Evolutionary conservation across 2,113 vertebrate genomes (phyloP).

Genomic region (Petrocephalus microphthalmus): DNA sequence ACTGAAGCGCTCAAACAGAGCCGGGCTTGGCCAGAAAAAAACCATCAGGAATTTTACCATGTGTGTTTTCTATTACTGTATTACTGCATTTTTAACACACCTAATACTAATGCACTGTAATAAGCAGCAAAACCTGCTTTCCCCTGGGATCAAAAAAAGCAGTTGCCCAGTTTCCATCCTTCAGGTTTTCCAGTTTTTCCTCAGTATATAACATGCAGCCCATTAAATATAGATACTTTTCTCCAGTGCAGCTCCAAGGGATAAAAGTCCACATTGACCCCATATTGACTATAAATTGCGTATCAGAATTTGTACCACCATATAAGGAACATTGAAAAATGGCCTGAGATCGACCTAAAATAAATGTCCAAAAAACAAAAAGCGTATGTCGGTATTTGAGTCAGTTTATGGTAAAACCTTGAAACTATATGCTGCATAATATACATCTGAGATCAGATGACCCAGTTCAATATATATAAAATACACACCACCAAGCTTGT

Average conservation of each 20-base stretch:
- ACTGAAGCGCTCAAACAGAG: background rate
- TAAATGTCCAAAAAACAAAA: slow-evolving; percentile 46
- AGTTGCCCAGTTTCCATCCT: background rate
- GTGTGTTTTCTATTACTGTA: slow-evolving; percentile 3
- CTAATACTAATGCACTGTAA: background rate
- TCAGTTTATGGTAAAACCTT: slow-evolving; percentile 45
- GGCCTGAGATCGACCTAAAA: slow-evolving; percentile 54
- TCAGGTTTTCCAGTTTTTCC: background rate
- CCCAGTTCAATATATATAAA: slow-evolving; percentile 30
- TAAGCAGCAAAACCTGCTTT: background rate
- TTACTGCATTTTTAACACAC: background rate
- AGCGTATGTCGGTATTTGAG: slow-evolving; percentile 51
- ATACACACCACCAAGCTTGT: slow-evolving; percentile 31
- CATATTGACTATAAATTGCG: slow-evolving; percentile 50
- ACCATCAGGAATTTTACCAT: background rate
- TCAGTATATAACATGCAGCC: background rate
- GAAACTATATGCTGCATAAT: slow-evolving; percentile 43
- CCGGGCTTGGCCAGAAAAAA: background rate
- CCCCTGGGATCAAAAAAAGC: background rate
- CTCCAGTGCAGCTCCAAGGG: slow-evolving; percentile 1
- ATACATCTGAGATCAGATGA: slow-evolving; percentile 42
- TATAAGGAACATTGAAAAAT: slow-evolving; percentile 27
- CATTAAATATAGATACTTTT: slow-evolving; percentile 13
- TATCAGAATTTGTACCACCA: slow-evolving; percentile 47
- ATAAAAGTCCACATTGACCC: slow-evolving; percentile 27